Percentiles rank a stretch among this genome's conserved stretches.
Conservation (phyloP, 2,113 vertebrate genomes). For the Lutjanus erythropterus region DNA sequence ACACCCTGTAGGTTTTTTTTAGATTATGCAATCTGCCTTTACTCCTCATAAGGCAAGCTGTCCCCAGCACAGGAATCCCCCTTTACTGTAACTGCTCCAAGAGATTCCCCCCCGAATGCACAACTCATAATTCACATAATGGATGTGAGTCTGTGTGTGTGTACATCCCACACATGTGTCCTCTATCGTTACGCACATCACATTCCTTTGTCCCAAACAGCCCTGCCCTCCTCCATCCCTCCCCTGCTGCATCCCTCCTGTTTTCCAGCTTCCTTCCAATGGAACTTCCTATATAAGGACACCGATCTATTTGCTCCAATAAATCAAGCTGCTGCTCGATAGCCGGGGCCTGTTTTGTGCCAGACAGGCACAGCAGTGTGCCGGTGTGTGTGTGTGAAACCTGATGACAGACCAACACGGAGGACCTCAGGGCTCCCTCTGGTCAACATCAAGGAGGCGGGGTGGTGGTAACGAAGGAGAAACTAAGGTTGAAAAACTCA, state of each 20-base stretch:
- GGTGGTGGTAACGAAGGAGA: slow-evolving; percentile 6
- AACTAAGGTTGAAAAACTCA: slow-evolving; percentile 15
- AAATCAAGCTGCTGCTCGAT: slow-evolving; percentile 78
- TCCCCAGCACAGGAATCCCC: slow-evolving; percentile 73
- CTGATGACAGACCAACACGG: slow-evolving; percentile 54
- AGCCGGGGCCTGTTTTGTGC: slow-evolving; percentile 59
- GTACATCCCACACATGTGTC: slow-evolving; percentile 36
- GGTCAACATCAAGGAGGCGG: slow-evolving; percentile 58
- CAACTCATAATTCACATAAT: slow-evolving; percentile 39
- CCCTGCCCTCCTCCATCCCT: slow-evolving; percentile 25
- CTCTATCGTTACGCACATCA: slow-evolving; percentile 54
- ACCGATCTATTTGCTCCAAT: slow-evolving; percentile 77
- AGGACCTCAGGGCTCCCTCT: slow-evolving; percentile 54
- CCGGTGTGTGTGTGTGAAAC: slow-evolving; percentile 29
- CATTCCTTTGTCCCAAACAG: slow-evolving; percentile 68
- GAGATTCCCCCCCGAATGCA: slow-evolving; percentile 34
- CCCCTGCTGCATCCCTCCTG: slow-evolving; percentile 58
- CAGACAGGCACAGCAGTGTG: slow-evolving; percentile 33
- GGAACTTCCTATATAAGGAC: slow-evolving; percentile 89
- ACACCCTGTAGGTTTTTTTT: slow-evolving; percentile 4
- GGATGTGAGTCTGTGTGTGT: slow-evolving; percentile 16
- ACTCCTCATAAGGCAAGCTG: slow-evolving; percentile 79
- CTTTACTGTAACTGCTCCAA: slow-evolving; percentile 51
- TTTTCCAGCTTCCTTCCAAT: slow-evolving; percentile 69
- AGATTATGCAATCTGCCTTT: slow-evolving; percentile 52